Conservation (phyloP, 2,888 invertebrate species). For the Dimorphilus gyrociliatus region DNA sequence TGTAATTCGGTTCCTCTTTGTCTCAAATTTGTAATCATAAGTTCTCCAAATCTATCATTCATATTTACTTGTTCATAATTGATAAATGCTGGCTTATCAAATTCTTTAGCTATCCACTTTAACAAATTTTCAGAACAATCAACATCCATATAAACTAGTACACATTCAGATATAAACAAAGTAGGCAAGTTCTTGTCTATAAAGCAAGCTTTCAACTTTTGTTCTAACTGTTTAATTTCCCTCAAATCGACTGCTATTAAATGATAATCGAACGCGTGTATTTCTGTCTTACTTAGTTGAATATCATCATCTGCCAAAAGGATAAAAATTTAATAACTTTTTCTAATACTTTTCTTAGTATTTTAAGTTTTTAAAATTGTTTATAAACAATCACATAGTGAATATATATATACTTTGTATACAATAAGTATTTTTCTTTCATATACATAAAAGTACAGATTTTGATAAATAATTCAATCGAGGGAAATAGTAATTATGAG, state of each 20-base stretch:
- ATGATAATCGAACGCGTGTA: constrained; percentile 82
- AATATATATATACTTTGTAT: too few species aligned
- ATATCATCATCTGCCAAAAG: constrained; percentile 66
- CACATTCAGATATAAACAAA: constrained; percentile 86
- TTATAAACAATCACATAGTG: too few species aligned
- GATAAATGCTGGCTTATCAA: constrained; percentile 63
- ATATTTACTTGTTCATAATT: constrained; percentile 96
- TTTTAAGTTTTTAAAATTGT: too few species aligned
- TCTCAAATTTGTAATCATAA: constrained; percentile 73
- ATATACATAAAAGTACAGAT: too few species aligned
- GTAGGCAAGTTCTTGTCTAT: constrained; percentile 42
- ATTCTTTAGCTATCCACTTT: constrained; percentile 59
- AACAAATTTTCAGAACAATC: constrained; percentile 49
- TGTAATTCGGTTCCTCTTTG: constrained; percentile 67
- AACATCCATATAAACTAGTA: constrained; percentile 81
- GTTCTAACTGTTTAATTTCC: constrained; percentile 54
- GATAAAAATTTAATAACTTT: too few species aligned
- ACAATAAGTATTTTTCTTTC: too few species aligned
- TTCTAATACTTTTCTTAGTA: too few species aligned
- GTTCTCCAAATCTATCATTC: constrained; percentile 80
- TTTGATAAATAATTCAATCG: too few species aligned
- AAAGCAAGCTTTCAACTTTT: constrained; percentile 46
- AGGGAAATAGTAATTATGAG: too few species aligned
- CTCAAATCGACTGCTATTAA: constrained; percentile 74
- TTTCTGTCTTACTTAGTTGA: constrained; percentile 62